A percentile compares a stretch with the other conserved stretches of the same genome.
These are phyloP conservation scores for Hydriomena furcata DNA, from an alignment of 2,888 invertebrate genomes.

Conservation along the genomic window DNA sequence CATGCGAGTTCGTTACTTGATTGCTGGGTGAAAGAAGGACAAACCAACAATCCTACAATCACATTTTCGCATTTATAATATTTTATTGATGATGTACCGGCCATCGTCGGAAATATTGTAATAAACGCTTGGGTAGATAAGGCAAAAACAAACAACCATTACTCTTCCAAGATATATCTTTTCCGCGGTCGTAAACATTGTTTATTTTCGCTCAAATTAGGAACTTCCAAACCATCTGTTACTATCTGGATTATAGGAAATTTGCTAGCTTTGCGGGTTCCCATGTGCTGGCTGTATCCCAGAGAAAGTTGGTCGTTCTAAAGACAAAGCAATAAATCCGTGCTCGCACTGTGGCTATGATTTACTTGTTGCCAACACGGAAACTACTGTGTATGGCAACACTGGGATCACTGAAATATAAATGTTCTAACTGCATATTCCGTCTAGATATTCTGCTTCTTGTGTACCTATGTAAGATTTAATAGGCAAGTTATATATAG, in stretches of 20 bases:
- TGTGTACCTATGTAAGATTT: too few relatives aligned
- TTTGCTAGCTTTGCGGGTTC: slow-evolving; percentile 21
- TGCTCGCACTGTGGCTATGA: slow-evolving; percentile 26
- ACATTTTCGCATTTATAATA: too few relatives aligned
- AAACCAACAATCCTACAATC: too few relatives aligned
- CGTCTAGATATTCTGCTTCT: neutral
- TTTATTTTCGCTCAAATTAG: slow-evolving; percentile 21
- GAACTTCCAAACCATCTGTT: slow-evolving; percentile 13
- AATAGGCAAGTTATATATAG: too few relatives aligned
- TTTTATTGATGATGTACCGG: neutral
- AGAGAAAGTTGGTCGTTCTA: slow-evolving; percentile 35
- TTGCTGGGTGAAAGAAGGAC: too few relatives aligned
- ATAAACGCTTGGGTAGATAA: slow-evolving; percentile 1
- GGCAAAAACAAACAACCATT: slow-evolving; percentile 15
- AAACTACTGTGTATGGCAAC: slow-evolving; percentile 24
- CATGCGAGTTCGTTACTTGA: too few relatives aligned
- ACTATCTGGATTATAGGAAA: slow-evolving; percentile 21
- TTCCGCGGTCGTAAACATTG: slow-evolving; percentile 16
- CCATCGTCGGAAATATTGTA: neutral
- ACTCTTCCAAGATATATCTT: slow-evolving; percentile 13
- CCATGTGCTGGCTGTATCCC: slow-evolving; percentile 26
- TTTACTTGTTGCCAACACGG: slow-evolving; percentile 33
- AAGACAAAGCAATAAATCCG: slow-evolving; percentile 39
- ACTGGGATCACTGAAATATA: slow-evolving; percentile 9
- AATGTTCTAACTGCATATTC: neutral